Base-by-base conservation (phyloP, 2,113 vertebrate species). In the Gyps fulvus region DNA sequence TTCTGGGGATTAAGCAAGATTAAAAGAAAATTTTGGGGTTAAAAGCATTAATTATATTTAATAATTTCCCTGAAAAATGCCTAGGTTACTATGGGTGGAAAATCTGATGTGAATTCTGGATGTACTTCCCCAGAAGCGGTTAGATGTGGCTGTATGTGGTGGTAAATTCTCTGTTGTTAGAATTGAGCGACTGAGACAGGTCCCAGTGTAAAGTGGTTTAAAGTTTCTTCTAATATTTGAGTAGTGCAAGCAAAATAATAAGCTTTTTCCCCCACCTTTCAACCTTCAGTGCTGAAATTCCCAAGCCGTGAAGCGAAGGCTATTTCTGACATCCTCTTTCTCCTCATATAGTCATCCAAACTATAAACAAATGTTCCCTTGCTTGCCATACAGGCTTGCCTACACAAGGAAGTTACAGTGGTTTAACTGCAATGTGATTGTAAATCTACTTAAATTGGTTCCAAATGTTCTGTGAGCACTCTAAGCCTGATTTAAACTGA, bases 361-460 rank as follows among this genome's bases (percentile, higher is more conserved):
- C 87, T 62, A 80, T 82, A 94, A 97, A 88, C 89, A 95, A 95
- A 93, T 77, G 66, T 81, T 96, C 93, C 32, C 55, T 88, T 91
- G 84, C 95, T 55, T 91, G 71, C 84, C 42, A 18, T 72, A 67
- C 0, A 0, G 71, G 22, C 83, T 70, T 88, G 74, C 78, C 87
- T 94, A 40, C 66, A 43, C 50, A 66, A 87, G 82, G 91, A 96
- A 95, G 96, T 94, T 95, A 87, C 91, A 88, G 95, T 82, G 93
- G 93, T 96, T 96, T 96, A 90, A 93, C 93, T 91, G 90, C 3
- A 1, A 50, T 91, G 89, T 63, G 87, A 95, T 77, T 94, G 96
- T 95, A 97, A 97, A 97, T 89, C 91, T 73, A 65, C 47, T 77
- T 87, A 95, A 97, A 97, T 95, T 93, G 87, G 29, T 96, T 97